Evolutionary conservation across 2,797 vertebrate species (phyloP).

Genomic region (Coilia nasus): DNA sequence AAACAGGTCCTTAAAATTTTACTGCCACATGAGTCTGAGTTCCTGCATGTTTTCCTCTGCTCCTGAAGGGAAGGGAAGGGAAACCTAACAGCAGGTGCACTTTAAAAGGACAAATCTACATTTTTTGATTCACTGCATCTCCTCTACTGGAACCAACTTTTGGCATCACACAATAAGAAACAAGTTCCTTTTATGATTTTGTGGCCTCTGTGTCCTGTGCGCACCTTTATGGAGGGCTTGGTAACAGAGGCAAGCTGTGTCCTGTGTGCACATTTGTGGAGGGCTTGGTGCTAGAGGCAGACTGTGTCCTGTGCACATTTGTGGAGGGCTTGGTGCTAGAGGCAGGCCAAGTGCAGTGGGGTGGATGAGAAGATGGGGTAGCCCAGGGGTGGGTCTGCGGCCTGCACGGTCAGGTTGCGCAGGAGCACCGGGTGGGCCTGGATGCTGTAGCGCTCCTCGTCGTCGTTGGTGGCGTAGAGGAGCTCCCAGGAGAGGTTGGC

Average conservation of each 20-base stretch:
- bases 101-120: background rate
- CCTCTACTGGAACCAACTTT: background rate
- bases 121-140: background rate
- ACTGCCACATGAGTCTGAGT: background rate
- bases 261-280: background rate
- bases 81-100: background rate
- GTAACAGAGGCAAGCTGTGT: conserved; percentile 83
- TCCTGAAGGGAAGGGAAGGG: background rate
- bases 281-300: conserved; percentile 74
- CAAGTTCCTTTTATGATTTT: background rate
- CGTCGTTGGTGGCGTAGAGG: conserved; percentile 95
- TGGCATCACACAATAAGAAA: conserved; percentile 2
- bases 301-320: conserved; percentile 46
- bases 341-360: conserved; percentile 85
- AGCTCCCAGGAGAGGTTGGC: conserved; percentile 98
- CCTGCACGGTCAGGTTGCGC: conserved; percentile 93
- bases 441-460: conserved; percentile 97
- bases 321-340: conserved; percentile 66
- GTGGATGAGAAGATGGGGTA: conserved; percentile 94
- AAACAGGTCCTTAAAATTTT: background rate
- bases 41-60: background rate
- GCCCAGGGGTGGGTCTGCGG: conserved; percentile 92
- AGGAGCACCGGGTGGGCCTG: conserved; percentile 93
- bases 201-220: background rate
- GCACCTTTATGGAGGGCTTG: background rate